These are phyloP conservation scores for Sinelater perroti DNA, from an alignment of 2,888 invertebrate species.

Conservation along the genomic window DNA sequence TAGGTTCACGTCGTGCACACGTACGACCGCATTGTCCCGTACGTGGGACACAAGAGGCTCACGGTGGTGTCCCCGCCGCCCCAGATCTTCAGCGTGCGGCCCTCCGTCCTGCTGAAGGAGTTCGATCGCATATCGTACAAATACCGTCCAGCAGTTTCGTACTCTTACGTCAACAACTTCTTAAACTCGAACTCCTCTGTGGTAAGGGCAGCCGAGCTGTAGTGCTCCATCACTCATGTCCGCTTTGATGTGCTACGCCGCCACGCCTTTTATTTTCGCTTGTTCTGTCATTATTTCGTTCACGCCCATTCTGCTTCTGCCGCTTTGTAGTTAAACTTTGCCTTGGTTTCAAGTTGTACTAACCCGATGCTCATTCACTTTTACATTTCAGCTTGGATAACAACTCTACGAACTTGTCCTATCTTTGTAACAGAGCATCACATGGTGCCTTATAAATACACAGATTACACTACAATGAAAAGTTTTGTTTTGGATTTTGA, in stretches of 20 bases:
- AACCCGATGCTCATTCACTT: not conserved
- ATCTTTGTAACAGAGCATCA: no score
- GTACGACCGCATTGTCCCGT: conserved; percentile 60
- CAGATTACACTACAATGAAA: no score
- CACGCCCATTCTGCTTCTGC: conserved; percentile 6
- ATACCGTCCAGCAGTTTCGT: conserved; percentile 68
- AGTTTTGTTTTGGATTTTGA: no score
- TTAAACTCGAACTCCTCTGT: conserved; percentile 79
- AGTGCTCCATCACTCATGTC: conserved; percentile 3
- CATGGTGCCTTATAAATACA: no score
- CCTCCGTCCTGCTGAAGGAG: conserved; percentile 73
- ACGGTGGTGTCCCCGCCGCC: conserved; percentile 68
- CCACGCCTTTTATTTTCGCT: conserved; percentile 5
- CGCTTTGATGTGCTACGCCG: conserved; percentile 21
- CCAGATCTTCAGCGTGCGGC: conserved; percentile 69
- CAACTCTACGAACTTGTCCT: no score
- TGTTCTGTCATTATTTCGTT: not conserved
- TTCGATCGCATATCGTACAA: conserved; percentile 75
- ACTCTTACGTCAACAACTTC: conserved; percentile 78
- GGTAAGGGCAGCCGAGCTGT: conserved; percentile 64
- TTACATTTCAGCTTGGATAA: not conserved
- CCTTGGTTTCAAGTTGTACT: no score
- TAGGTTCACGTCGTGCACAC: conserved; percentile 61
- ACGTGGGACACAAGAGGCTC: conserved; percentile 66
- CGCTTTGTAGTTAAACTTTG: conserved; percentile 1